phyloP scores from a whole-genome alignment of 2,113 vertebrate species.

The Phylloscopus trochiloides region DNA sequence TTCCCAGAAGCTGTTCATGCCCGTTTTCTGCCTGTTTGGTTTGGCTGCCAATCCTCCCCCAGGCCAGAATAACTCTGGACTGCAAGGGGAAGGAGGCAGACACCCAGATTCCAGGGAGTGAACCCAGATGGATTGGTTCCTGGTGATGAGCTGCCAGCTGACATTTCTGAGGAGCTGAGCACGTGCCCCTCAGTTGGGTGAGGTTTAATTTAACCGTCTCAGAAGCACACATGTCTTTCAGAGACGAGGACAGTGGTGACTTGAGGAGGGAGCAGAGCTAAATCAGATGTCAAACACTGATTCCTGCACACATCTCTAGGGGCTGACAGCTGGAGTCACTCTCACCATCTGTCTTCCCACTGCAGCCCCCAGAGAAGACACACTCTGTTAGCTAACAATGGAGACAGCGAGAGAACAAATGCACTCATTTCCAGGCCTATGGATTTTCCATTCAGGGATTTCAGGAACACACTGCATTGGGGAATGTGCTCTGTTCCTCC shows the following conservation, averaged over 20 bases:
- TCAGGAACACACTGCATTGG: accelerated
- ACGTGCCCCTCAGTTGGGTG: neutral
- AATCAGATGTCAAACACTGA: slow-evolving; percentile 34
- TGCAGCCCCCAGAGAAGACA: neutral
- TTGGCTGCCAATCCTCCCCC: neutral
- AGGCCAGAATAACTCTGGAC: neutral
- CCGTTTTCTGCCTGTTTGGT: accelerated
- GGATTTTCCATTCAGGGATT: slow-evolving; percentile 30
- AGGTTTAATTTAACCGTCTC: neutral
- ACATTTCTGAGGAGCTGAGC: neutral
- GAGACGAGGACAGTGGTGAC: neutral
- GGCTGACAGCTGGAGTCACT: slow-evolving; percentile 14
- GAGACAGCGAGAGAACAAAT: neutral
- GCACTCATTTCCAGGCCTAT: neutral
- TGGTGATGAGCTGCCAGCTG: neutral
- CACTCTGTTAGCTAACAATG: neutral
- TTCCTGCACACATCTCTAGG: neutral
- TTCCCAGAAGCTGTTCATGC: neutral
- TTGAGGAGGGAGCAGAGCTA: neutral
- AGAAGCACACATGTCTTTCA: neutral
- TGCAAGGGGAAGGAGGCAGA: neutral
- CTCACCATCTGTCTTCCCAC: neutral
- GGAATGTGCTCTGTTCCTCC: neutral
- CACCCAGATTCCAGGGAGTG: neutral
- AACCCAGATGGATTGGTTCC: neutral